Conservation (phyloP, 2,797 vertebrate genomes). For the Hozukius guyotensis region DNA sequence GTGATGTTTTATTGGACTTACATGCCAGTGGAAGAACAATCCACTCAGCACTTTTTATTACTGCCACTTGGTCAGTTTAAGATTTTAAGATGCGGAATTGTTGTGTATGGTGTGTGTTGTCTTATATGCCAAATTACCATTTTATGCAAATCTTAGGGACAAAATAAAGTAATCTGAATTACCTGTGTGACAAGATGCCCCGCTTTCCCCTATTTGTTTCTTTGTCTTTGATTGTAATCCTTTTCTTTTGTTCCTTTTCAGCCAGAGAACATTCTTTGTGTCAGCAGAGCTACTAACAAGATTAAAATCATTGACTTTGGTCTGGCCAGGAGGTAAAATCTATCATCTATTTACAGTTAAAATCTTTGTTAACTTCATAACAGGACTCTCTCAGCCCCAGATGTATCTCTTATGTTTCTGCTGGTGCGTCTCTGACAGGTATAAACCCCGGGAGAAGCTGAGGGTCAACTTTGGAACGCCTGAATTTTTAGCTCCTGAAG, state of each 20-base stretch:
- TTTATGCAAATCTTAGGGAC: too few species aligned
- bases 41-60: background rate
- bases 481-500: slow-evolving; percentile 97
- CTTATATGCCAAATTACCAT: too few species aligned
- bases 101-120: background rate
- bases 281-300: slow-evolving; percentile 93
- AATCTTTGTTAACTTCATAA: background rate
- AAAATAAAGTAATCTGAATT: too few species aligned
- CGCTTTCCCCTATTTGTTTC: background rate
- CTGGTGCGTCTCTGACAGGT: slow-evolving; percentile 80
- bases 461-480: slow-evolving; percentile 96
- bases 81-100: background rate
- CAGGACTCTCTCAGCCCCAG: background rate
- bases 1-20: background rate
- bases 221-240: background rate
- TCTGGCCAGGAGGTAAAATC: slow-evolving; percentile 92
- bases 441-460: slow-evolving; percentile 96
- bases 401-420: background rate
- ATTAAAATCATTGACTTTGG: slow-evolving; percentile 99
- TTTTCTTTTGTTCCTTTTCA: slow-evolving; percentile 70
- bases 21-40: background rate
- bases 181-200: too few species aligned
- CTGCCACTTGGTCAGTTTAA: background rate
- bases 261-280: slow-evolving; percentile 98
- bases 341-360: background rate